A percentile compares a stretch with the other conserved stretches of the same genome.
Evolutionary conservation across 2,888 invertebrate species (phyloP).

Genomic region (Zaprionus lineosus): DNA sequence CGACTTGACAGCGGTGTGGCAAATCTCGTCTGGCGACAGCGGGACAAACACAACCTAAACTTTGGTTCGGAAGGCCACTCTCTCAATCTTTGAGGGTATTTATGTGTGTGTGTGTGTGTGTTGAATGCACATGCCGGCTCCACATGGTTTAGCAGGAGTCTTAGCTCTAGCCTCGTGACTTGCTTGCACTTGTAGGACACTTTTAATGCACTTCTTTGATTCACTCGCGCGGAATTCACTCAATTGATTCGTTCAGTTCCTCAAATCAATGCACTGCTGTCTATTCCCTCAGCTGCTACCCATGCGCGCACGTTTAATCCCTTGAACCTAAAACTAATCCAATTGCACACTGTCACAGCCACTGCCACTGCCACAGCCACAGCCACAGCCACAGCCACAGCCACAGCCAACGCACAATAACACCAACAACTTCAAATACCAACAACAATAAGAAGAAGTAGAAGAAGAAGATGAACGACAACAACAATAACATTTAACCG

Average conservation of each 20-base stretch:
- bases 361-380: constrained; percentile 19
- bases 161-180: constrained; percentile 3
- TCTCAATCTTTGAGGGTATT: background rate
- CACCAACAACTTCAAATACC: constrained; percentile 15
- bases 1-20: constrained; percentile 76
- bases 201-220: constrained; percentile 22
- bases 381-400: constrained; percentile 1
- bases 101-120: constrained; percentile 8
- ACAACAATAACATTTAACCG: constrained; percentile 23
- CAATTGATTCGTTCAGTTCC: background rate
- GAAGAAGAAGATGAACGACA: constrained; percentile 19
- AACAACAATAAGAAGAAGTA: constrained; percentile 17
- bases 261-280: too few relatives aligned
- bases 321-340: constrained; percentile 54
- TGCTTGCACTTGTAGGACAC: constrained; percentile 48
- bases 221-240: background rate
- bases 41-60: constrained; percentile 35
- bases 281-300: constrained; percentile 11
- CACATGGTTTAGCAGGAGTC: constrained; percentile 41
- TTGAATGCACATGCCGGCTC: constrained; percentile 38
- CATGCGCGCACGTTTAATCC: constrained; percentile 60
- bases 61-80: background rate
- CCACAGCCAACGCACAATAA: background rate
- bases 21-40: constrained; percentile 69
- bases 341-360: constrained; percentile 64